Evolutionary conservation across 2,113 vertebrate species (phyloP).

Genomic region (Oncorhynchus tshawytscha): DNA sequence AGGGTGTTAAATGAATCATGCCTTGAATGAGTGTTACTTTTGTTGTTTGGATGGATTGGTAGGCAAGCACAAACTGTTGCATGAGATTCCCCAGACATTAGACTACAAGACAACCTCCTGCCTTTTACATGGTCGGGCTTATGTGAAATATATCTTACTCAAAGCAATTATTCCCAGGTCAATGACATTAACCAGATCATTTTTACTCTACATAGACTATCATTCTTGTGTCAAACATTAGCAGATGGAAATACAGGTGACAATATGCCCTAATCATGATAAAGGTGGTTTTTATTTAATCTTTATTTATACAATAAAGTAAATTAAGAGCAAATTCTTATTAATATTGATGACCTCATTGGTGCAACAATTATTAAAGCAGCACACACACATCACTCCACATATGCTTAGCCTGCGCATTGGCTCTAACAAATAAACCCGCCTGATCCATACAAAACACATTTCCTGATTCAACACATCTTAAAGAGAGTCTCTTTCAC

Average conservation of each 20-base stretch:
- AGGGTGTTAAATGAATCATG: constrained; percentile 58
- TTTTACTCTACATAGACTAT: no score
- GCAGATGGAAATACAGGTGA: no score
- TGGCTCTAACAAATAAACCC: background rate
- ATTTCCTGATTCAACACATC: constrained; percentile 14
- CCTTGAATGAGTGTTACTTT: constrained; percentile 28
- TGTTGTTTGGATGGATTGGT: constrained; percentile 26
- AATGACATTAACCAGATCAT: no score
- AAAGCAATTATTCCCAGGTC: background rate
- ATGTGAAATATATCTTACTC: background rate
- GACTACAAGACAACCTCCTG: background rate
- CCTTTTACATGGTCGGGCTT: background rate
- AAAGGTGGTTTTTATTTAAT: background rate
- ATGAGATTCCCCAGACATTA: background rate
- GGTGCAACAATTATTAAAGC: background rate
- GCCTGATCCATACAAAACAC: background rate
- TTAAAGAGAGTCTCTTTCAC: constrained; percentile 13
- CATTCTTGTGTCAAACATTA: no score
- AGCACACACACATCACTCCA: background rate
- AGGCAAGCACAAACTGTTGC: background rate
- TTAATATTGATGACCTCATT: background rate
- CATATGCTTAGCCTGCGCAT: background rate
- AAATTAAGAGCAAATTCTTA: no score
- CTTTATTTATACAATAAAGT: no score
- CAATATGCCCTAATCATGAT: background rate